Percentiles rank a stretch among this genome's conserved stretches.
These are phyloP conservation scores for Trypoxylus dichotomus DNA, from an alignment of 1,140 invertebrate species.

Conservation along the genomic window DNA sequence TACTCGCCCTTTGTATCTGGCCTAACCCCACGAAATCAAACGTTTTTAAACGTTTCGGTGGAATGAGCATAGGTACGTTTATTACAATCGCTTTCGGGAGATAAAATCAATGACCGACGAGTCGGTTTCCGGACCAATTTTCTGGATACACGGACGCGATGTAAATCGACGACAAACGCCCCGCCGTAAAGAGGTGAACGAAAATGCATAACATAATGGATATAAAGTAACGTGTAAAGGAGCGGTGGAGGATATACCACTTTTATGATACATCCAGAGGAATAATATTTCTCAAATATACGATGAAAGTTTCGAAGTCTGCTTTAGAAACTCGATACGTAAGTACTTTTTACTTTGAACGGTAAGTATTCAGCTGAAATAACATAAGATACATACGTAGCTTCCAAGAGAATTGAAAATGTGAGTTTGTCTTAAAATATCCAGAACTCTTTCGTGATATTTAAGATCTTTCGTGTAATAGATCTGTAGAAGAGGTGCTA, in stretches of 20 bases:
- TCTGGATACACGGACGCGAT: not conserved
- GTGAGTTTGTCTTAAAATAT: not conserved
- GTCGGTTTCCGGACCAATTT: not conserved
- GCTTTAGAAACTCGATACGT: not conserved
- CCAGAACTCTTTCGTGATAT: no score
- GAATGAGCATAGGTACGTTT: constrained; percentile 7
- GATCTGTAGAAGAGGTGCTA: not conserved
- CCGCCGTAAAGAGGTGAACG: not conserved
- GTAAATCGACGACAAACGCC: not conserved
- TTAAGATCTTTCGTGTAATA: not conserved
- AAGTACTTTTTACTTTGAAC: not conserved
- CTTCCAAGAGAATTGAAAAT: not conserved
- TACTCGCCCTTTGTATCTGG: not conserved
- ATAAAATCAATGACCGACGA: constrained; percentile 10
- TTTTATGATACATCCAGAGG: not conserved
- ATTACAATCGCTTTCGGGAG: not conserved
- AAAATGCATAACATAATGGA: not conserved
- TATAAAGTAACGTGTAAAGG: not conserved
- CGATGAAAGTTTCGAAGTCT: not conserved
- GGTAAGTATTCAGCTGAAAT: not conserved
- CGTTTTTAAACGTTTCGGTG: not conserved
- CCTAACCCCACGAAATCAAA: not conserved
- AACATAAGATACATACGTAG: not conserved
- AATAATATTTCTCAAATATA: not conserved
- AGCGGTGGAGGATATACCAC: not conserved